Evolutionary conservation across 2,113 vertebrate species (phyloP).

Genomic region (Rhinoderma darwinii): DNA sequence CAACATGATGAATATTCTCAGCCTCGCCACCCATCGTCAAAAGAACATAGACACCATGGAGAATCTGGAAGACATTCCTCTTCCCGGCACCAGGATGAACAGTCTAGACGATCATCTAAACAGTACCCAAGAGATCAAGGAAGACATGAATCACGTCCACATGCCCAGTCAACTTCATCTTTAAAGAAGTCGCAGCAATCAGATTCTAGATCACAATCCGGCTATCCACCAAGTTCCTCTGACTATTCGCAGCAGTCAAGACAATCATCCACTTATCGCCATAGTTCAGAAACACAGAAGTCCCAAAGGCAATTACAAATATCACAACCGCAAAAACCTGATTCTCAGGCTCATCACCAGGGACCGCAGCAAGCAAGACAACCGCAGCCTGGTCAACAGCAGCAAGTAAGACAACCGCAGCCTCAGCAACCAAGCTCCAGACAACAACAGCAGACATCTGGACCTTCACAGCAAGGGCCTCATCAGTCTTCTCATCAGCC

Average conservation of each 20-base stretch:
- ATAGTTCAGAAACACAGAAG: constrained; percentile 79
- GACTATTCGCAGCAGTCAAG: constrained; percentile 81
- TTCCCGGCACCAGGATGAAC: constrained; percentile 84
- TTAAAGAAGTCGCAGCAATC: constrained; percentile 80
- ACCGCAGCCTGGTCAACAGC: constrained; percentile 66
- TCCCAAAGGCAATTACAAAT: constrained; percentile 79
- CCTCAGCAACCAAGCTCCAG: constrained; percentile 70
- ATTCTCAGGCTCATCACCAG: constrained; percentile 73
- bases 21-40: constrained; percentile 79
- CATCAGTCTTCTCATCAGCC: constrained; percentile 63
- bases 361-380: constrained; percentile 67
- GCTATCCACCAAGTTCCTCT: constrained; percentile 76
- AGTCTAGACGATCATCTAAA: constrained; percentile 85
- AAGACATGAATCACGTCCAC: constrained; percentile 79
- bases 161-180: constrained; percentile 73
- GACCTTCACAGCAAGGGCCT: constrained; percentile 58
- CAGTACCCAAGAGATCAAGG: constrained; percentile 85
- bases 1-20: constrained; percentile 86
- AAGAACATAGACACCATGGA: constrained; percentile 89
- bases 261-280: constrained; percentile 77
- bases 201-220: constrained; percentile 75
- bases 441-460: constrained; percentile 63
- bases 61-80: constrained; percentile 85
- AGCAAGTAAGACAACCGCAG: constrained; percentile 61
- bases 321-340: constrained; percentile 72